phyloP scores from a whole-genome alignment of 1,140 invertebrate species.

The Zaprionus kolodkinae region DNA sequence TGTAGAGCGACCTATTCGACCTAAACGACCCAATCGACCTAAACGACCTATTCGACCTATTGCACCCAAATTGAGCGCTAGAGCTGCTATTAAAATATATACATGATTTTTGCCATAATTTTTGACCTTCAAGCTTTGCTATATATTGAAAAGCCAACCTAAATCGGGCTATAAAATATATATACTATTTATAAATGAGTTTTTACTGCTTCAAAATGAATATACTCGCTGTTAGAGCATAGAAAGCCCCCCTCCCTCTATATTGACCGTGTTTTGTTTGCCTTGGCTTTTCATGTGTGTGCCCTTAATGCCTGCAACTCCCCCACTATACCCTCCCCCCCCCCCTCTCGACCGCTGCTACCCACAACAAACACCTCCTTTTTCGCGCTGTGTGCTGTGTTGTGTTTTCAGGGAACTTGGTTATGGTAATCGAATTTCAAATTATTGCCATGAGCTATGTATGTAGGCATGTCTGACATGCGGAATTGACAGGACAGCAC shows the following conservation, averaged over 20 bases:
- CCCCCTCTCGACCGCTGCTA: not conserved
- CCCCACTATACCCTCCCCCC: not conserved
- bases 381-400: constrained; percentile 34
- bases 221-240: not conserved
- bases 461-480: constrained; percentile 49
- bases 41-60: too few species aligned
- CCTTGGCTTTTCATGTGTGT: constrained; percentile 5
- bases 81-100: too few species aligned
- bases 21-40: too few species aligned
- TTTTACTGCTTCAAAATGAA: not conserved
- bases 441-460: constrained; percentile 78
- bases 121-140: too few species aligned
- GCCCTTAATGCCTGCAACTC: not conserved
- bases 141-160: too few species aligned
- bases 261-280: not conserved
- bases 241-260: not conserved
- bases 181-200: too few species aligned
- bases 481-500: constrained; percentile 28
- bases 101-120: too few species aligned
- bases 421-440: constrained; percentile 83
- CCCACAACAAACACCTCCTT: constrained; percentile 1
- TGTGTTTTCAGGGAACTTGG: constrained; percentile 81
- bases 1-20: too few species aligned
- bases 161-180: too few species aligned
- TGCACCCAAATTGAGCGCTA: too few species aligned